Conservation (phyloP, 1,140 invertebrate species). For the Microplitis mediator region DNA sequence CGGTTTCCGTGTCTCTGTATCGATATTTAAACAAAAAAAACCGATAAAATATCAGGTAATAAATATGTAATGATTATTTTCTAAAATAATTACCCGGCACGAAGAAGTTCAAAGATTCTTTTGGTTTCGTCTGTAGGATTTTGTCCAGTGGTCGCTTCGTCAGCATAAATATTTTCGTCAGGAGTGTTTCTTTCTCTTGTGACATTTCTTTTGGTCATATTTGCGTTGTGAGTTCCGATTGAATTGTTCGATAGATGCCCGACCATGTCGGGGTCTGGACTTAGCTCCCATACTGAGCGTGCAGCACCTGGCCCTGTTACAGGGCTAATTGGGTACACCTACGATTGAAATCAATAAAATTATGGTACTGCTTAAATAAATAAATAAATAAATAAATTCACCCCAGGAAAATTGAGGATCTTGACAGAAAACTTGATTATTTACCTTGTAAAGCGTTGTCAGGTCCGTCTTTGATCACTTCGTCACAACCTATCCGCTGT, state of each 20-base stretch:
- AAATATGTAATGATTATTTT: not conserved
- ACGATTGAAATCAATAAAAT: not conserved
- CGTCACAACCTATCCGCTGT: conserved; percentile 43
- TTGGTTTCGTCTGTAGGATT: conserved; percentile 52
- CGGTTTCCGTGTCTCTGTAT: conserved; percentile 72
- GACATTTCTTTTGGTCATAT: conserved; percentile 38
- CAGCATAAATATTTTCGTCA: conserved; percentile 54
- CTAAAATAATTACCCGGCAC: conserved; percentile 46
- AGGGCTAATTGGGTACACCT: conserved; percentile 62
- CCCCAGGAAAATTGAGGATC: no score
- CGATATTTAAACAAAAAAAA: not conserved
- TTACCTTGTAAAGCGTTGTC: conserved; percentile 59
- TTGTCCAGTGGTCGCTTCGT: conserved; percentile 51
- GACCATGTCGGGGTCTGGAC: conserved; percentile 63
- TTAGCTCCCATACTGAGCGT: conserved; percentile 82
- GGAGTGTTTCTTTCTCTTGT: conserved; percentile 44
- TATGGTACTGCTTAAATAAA: not conserved
- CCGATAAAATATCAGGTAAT: not conserved
- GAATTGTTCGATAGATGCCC: conserved; percentile 66
- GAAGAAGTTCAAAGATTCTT: conserved; percentile 55
- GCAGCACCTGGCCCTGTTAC: conserved; percentile 79
- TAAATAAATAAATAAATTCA: not conserved
- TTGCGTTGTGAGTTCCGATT: conserved; percentile 63
- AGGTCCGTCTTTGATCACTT: conserved; percentile 57
- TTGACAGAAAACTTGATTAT: not conserved